Base-by-base conservation (phyloP, 1,140 invertebrate genomes). In the Psix sp. region DNA sequence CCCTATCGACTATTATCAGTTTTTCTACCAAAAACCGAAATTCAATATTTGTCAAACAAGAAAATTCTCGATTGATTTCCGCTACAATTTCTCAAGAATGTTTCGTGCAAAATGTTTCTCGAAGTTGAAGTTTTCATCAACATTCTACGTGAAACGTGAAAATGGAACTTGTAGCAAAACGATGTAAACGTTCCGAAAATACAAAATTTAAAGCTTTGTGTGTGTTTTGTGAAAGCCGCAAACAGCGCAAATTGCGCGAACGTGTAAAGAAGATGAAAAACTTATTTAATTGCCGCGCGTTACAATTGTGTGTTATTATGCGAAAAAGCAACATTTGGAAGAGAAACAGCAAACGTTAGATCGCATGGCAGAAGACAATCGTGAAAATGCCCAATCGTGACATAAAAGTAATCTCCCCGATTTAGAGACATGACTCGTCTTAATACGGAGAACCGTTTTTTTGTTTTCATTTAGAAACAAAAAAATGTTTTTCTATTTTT, bases 101-200 rank as follows among this genome's bases (percentile, higher is more conserved):
- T n/a, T n/a, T n/a, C n/a, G n/a, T n/a, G n/a, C n/a, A n/a, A 24
- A 24, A 24, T 24, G 21, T 24, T 3, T 24, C 21, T 3, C 21
- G 7, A 24, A 24, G n/a, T n/a, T 24, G 7, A 24, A 7, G 3
- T 24, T 24, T 24, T 24, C 7, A 24, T 24, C 7, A 24, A 24
- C 7, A 24, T 24, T 24, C 21, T 24, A 3, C 7, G n/a, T n/a
- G n/a, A n/a, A n/a, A n/a, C n/a, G n/a, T n/a, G n/a, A 24, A 3
- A 24, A 3, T 24, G 7, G 21, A 24, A 24, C 21, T 4, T 24
- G 3, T 24, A 24, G 21, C 21, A 24, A 4, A 4, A 52, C 40
- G 39, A 10, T 54, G 51, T 48, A 66, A 66, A 57, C 62, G 42
- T 66, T 56, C 49, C 42, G 20, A 66, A 67, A 67, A 67, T 49